Base-by-base conservation (phyloP, 2,113 vertebrate genomes). In the Dunckerocampus dactyliophorus region DNA sequence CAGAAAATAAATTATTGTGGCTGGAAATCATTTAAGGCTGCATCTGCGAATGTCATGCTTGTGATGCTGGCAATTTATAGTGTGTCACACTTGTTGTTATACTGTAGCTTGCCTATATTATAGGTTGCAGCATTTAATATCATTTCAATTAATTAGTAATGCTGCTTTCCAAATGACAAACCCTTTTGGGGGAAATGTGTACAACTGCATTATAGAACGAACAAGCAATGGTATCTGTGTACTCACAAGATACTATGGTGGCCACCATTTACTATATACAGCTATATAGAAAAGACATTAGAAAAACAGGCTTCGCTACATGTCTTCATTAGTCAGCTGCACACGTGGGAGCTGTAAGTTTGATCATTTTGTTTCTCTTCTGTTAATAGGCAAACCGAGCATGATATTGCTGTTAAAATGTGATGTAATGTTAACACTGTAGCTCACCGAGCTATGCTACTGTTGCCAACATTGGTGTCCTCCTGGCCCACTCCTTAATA, bases 61-160 rank as follows among this genome's bases (percentile, higher is more conserved):
- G 34, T 3, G 6, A 69, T 53, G 52, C 34, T 63, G 51, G 24
- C 19, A 69, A 66, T 76, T 62, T 79, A 52, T 63, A 62, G 45
- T 50, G 51, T 8, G 48, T 57, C 67, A 63, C 52, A 48, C 47
- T 54, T 69, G 19, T 69, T 81, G 54, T 63, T 54, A 56, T 42
- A 56, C 19, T 56, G 37, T 42, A 56, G 54, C 39, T 42, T 42
- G 19, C 37, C 54, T 42, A n/a, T 20, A 56, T 56, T 56, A 56
- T 56, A 42, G 54, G 20, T 56, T 56, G 54, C 54, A 56, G 42
- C 12, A 56, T 56, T 56, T 56, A 20, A 45, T 50, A 59, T 53
- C 4, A 14, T 24, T 28, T 58, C 58, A 49, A 59, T 63, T 71
- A 45, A 42, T 71, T 51, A 56, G 45, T 42, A 50, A 56, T 67